These are phyloP conservation scores for Nematopogon swammerdamellus DNA, from an alignment of 2,888 invertebrate species.

Conservation along the genomic window DNA sequence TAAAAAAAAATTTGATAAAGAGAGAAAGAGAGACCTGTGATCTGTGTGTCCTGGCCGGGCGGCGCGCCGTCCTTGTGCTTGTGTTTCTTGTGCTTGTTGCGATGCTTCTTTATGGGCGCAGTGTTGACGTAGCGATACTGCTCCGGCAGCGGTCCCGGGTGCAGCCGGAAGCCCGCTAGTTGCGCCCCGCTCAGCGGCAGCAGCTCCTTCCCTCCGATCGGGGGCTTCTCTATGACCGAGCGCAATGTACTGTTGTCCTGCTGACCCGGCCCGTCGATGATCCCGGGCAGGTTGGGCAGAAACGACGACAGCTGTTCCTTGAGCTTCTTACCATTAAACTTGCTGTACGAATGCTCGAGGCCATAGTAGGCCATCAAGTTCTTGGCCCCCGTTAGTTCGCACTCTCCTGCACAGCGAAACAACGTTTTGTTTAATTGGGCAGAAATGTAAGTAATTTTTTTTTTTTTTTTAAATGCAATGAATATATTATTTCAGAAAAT, in stretches of 20 bases:
- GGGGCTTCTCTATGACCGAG: slow-evolving; percentile 93
- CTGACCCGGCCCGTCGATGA: slow-evolving; percentile 90
- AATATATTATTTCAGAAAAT: no score
- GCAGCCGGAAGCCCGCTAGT: slow-evolving; percentile 89
- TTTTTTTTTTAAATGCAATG: no score
- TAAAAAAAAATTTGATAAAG: no score
- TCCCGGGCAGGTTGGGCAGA: slow-evolving; percentile 91
- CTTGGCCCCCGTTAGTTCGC: slow-evolving; percentile 92
- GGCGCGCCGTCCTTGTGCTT: slow-evolving; percentile 86
- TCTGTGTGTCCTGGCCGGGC: slow-evolving; percentile 70
- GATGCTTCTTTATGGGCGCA: slow-evolving; percentile 88
- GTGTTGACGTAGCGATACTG: slow-evolving; percentile 92
- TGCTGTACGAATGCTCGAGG: slow-evolving; percentile 95
- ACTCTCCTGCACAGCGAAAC: slow-evolving; percentile 81
- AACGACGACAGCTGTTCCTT: slow-evolving; percentile 95
- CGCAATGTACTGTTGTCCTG: slow-evolving; percentile 83
- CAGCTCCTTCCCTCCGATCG: slow-evolving; percentile 88
- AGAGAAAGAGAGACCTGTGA: no score
- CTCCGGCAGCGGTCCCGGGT: slow-evolving; percentile 95
- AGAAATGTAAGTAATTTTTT: no score
- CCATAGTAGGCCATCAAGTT: slow-evolving; percentile 97
- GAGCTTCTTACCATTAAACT: slow-evolving; percentile 94
- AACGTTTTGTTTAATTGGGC: no score
- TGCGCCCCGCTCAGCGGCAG: slow-evolving; percentile 83
- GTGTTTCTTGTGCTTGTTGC: slow-evolving; percentile 94